phyloP scores from a whole-genome alignment of 2,113 vertebrate species.

The Brachyhypopomus gauderio region DNA sequence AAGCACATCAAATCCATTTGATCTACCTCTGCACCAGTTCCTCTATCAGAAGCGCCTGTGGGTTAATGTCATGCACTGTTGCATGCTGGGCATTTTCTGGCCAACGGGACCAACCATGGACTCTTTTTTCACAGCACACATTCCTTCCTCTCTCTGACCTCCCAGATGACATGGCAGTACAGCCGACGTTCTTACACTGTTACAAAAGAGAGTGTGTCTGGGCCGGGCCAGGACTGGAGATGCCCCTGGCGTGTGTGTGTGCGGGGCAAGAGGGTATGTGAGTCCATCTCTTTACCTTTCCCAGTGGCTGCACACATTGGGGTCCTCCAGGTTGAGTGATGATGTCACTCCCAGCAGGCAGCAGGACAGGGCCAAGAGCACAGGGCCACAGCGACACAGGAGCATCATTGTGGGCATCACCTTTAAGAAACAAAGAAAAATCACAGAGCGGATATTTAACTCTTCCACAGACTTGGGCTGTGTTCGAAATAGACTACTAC shows the following conservation, averaged over 20 bases:
- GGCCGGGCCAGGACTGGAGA: neutral
- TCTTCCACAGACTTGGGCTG: too few species aligned
- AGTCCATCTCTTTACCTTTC: slow-evolving; percentile 83
- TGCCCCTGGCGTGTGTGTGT: neutral
- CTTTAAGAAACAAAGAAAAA: slow-evolving; percentile 58
- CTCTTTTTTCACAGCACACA: neutral
- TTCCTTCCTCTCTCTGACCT: neutral
- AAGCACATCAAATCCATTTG: neutral
- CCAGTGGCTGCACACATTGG: slow-evolving; percentile 99
- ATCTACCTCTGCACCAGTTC: slow-evolving; percentile 1
- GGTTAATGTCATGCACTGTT: slow-evolving; percentile 18
- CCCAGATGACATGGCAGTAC: neutral
- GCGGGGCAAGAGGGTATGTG: neutral
- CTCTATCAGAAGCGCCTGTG: slow-evolving; percentile 10
- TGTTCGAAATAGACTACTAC: neutral
- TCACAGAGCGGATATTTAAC: neutral
- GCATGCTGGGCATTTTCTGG: neutral
- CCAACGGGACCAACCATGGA: neutral
- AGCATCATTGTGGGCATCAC: slow-evolving; percentile 78
- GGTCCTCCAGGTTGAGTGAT: slow-evolving; percentile 91
- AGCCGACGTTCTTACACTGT: neutral
- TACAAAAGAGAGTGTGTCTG: neutral
- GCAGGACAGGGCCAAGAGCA: slow-evolving; percentile 72
- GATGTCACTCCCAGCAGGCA: slow-evolving; percentile 73
- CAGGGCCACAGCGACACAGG: slow-evolving; percentile 58